Evolutionary conservation across 2,797 vertebrate species (phyloP).

Genomic region (Poeciliopsis gracilis): DNA sequence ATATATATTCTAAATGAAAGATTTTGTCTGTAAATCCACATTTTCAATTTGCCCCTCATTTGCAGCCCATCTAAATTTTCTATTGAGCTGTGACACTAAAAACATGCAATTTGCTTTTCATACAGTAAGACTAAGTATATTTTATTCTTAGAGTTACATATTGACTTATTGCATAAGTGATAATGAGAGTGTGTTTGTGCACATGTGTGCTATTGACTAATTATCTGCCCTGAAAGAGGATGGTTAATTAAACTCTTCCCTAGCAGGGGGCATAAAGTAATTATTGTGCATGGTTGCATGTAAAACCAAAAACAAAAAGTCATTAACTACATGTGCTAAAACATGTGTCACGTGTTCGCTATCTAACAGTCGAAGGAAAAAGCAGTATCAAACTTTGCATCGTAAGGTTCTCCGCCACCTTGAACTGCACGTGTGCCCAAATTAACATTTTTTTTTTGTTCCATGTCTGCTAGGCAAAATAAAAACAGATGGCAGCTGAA

Average conservation of each 20-base stretch:
- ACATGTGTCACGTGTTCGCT: slow-evolving; percentile 20
- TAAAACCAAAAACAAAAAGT: slow-evolving; percentile 6
- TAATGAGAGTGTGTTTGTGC: slow-evolving; percentile 16
- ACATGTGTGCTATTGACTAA: slow-evolving; percentile 54
- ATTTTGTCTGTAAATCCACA: slow-evolving; percentile 35
- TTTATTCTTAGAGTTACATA: slow-evolving; percentile 39
- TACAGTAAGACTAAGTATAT: slow-evolving; percentile 33
- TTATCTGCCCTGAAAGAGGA: slow-evolving; percentile 58
- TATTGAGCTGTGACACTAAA: slow-evolving; percentile 58
- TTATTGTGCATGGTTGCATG: slow-evolving; percentile 65
- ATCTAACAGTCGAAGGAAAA: not conserved
- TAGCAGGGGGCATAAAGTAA: slow-evolving; percentile 56
- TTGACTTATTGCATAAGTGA: slow-evolving; percentile 43
- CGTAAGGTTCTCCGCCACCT: slow-evolving; percentile 13
- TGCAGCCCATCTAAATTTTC: slow-evolving; percentile 30
- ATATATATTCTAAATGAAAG: slow-evolving; percentile 15
- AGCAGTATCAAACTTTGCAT: slow-evolving; percentile 4
- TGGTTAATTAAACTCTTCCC: slow-evolving; percentile 74
- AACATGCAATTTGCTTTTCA: slow-evolving; percentile 36
- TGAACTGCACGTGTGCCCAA: slow-evolving; percentile 11
- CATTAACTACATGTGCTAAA: slow-evolving; percentile 27
- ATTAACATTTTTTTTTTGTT: slow-evolving; percentile 3
- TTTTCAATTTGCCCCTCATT: slow-evolving; percentile 22
- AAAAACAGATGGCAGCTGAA: slow-evolving; percentile 34
- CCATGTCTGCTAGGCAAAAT: slow-evolving; percentile 21